Evolutionary conservation across 35 echinoderm and acorn worm genomes (phyloP).

Genomic region (Apostichopus japonicus): DNA sequence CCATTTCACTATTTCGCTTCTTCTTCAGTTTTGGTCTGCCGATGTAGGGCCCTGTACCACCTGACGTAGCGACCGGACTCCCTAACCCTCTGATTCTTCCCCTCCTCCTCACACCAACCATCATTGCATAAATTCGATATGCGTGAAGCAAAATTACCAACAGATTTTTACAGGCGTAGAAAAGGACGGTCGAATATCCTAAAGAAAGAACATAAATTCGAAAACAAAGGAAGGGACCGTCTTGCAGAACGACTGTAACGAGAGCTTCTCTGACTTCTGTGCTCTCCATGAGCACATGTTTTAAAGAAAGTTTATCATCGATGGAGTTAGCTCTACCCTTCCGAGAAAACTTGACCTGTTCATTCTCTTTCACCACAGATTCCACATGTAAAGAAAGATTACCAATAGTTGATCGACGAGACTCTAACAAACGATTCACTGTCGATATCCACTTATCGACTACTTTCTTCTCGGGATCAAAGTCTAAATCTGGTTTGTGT

Average conservation of each 20-base stretch:
- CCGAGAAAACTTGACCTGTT: background rate
- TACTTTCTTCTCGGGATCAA: background rate
- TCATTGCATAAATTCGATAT: slow-evolving; percentile 60
- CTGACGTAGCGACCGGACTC: background rate
- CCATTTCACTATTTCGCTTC: background rate
- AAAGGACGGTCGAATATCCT: background rate
- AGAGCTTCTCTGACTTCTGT: slow-evolving; percentile 53
- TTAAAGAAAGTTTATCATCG: background rate
- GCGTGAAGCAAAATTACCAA: slow-evolving; percentile 67
- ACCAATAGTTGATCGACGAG: slow-evolving; percentile 22
- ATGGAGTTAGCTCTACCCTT: background rate
- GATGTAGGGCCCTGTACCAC: background rate
- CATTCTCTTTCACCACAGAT: background rate
- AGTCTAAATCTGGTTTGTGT: background rate
- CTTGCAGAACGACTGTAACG: slow-evolving; percentile 53
- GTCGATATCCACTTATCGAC: slow-evolving; percentile 18
- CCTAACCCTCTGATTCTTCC: background rate
- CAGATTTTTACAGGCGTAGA: slow-evolving; percentile 69
- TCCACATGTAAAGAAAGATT: slow-evolving; percentile 28
- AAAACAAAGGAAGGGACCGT: slow-evolving; percentile 58
- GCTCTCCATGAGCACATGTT: background rate
- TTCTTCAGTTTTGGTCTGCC: background rate
- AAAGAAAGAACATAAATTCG: slow-evolving; percentile 22
- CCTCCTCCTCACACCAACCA: slow-evolving; percentile 6
- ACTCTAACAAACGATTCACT: slow-evolving; percentile 21